These are phyloP conservation scores for Geotrupes spiniger DNA, from an alignment of 2,888 invertebrate species.

Conservation along the genomic window DNA sequence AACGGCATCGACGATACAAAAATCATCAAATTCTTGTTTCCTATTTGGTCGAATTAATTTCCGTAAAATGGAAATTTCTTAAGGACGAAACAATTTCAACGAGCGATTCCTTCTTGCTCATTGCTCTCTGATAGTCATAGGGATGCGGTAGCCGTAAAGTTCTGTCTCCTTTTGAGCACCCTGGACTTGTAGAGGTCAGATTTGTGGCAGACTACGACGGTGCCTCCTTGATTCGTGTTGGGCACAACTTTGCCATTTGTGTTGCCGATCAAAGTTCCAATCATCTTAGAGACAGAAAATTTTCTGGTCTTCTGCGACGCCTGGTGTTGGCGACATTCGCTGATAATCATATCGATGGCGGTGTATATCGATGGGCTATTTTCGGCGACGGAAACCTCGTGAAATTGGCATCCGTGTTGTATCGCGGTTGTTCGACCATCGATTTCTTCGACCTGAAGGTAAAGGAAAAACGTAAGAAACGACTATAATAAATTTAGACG, in stretches of 20 bases:
- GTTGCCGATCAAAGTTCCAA: conserved; percentile 68
- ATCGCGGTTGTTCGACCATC: conserved; percentile 69
- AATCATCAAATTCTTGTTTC: conserved; percentile 9
- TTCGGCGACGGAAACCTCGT: conserved; percentile 80
- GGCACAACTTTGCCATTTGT: conserved; percentile 44
- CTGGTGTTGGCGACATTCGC: conserved; percentile 58
- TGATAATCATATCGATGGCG: conserved; percentile 67
- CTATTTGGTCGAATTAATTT: neutral
- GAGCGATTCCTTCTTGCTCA: conserved; percentile 30
- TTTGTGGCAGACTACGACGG: conserved; percentile 60
- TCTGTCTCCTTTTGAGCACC: conserved; percentile 57
- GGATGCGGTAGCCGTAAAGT: conserved; percentile 62
- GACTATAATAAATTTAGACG: no score
- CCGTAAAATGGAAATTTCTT: conserved; percentile 1
- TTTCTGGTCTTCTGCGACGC: conserved; percentile 61
- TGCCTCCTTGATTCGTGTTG: conserved; percentile 54
- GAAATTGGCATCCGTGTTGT: conserved; percentile 69
- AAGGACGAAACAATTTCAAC: conserved; percentile 33
- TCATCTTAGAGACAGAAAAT: conserved; percentile 78
- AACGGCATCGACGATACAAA: conserved; percentile 8
- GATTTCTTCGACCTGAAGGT: conserved; percentile 65
- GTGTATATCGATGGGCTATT: conserved; percentile 72
- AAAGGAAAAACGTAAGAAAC: conserved; percentile 23
- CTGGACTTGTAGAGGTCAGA: conserved; percentile 58
- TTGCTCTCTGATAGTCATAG: conserved; percentile 58